Evolutionary conservation across 1,140 invertebrate genomes (phyloP).

Genomic region (Diorhabda sublineata): DNA sequence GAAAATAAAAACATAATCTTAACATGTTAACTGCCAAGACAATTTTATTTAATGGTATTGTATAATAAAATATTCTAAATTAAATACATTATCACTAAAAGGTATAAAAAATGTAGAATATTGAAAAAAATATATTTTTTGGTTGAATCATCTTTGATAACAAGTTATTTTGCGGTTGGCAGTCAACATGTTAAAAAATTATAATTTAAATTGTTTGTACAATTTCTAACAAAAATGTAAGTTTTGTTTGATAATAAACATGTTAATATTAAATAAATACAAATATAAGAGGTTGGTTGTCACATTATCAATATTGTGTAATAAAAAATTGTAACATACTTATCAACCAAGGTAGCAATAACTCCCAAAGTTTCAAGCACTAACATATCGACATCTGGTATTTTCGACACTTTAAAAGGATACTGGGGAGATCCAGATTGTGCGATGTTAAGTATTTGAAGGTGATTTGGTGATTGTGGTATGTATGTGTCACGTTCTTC

Average conservation of each 20-base stretch:
- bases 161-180: too few species aligned
- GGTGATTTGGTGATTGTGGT: conserved; percentile 43
- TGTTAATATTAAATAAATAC: too few species aligned
- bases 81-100: too few species aligned
- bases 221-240: too few species aligned
- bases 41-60: too few species aligned
- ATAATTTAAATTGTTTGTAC: too few species aligned
- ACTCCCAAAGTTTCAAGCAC: conserved; percentile 76
- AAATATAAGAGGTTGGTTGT: too few species aligned
- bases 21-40: neutral
- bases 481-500: conserved; percentile 47
- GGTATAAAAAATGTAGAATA: conserved; percentile 6
- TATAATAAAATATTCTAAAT: too few species aligned
- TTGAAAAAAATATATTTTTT: conserved; percentile 7
- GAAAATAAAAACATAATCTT: conserved; percentile 32
- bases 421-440: conserved; percentile 40
- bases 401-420: conserved; percentile 28
- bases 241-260: too few species aligned
- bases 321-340: conserved; percentile 51
- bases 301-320: too few species aligned
- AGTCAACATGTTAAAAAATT: too few species aligned
- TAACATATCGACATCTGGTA: conserved; percentile 61
- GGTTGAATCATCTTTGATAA: neutral
- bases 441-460: conserved; percentile 17
- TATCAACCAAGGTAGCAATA: conserved; percentile 78